A percentile compares a stretch with the other conserved stretches of the same genome.
Conservation (phyloP, 2,797 vertebrate genomes). For the Sus cebifrons region DNA sequence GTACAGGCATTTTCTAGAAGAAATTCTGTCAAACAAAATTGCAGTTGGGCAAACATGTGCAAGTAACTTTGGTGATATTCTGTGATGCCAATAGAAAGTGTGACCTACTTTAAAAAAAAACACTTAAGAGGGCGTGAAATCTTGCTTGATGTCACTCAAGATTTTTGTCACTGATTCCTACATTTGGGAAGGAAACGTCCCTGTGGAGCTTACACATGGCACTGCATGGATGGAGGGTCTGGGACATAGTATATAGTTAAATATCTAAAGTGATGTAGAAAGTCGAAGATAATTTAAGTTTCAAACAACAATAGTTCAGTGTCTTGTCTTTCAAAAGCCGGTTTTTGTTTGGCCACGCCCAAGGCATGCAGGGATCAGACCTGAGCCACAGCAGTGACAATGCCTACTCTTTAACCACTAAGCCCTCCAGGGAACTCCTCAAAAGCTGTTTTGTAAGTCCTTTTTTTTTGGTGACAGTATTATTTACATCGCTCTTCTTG, state of each 20-base stretch:
- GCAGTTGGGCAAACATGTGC: constrained; percentile 25
- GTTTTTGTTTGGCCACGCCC: too few relatives aligned
- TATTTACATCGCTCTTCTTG: not conserved
- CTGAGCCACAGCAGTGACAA: too few relatives aligned
- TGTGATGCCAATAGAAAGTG: not conserved
- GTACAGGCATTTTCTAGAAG: constrained; percentile 21
- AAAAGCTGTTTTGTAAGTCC: not conserved
- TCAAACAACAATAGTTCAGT: not conserved
- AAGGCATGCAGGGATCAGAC: too few relatives aligned
- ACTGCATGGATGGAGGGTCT: not conserved
- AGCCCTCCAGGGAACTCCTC: too few relatives aligned
- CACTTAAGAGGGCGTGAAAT: not conserved
- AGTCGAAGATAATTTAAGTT: not conserved
- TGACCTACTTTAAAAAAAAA: constrained; percentile 41
- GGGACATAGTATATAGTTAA: not conserved
- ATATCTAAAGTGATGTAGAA: not conserved
- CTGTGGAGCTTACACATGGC: too few relatives aligned
- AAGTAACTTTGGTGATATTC: constrained; percentile 4
- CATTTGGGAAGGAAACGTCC: not conserved
- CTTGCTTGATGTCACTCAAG: not conserved
- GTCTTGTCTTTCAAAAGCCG: not conserved
- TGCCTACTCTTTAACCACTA: too few relatives aligned
- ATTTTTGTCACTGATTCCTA: not conserved
- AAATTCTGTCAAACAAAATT: constrained; percentile 62
- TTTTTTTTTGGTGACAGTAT: not conserved